Evolutionary conservation across 1,140 invertebrate genomes (phyloP).

Genomic region (Pseudomyrmex pallidus): DNA sequence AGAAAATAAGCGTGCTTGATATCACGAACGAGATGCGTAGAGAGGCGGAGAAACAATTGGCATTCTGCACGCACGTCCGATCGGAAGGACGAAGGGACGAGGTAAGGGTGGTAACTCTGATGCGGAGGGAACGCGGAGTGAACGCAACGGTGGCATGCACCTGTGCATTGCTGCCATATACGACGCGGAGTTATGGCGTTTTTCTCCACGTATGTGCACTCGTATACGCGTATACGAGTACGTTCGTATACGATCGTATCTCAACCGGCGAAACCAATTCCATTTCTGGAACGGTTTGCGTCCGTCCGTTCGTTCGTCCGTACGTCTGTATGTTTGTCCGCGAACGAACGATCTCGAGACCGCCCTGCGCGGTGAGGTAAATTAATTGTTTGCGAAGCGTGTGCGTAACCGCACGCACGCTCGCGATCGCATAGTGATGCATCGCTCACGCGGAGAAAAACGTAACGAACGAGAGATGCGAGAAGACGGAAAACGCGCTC

Average conservation of each 20-base stretch:
- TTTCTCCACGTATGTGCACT: slow-evolving; percentile 75
- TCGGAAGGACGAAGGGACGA: slow-evolving; percentile 66
- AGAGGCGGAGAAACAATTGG: slow-evolving; percentile 75
- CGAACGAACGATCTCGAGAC: slow-evolving; percentile 61
- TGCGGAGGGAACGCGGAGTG: slow-evolving; percentile 62
- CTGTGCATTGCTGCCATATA: slow-evolving; percentile 83
- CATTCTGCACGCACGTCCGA: slow-evolving; percentile 77
- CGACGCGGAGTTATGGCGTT: slow-evolving; percentile 83
- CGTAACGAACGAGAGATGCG: neutral
- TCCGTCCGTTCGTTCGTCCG: slow-evolving; percentile 46
- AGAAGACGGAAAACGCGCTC: slow-evolving; percentile 55
- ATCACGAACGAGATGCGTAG: slow-evolving; percentile 25
- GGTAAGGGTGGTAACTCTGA: slow-evolving; percentile 62
- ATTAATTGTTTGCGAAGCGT: slow-evolving; percentile 79
- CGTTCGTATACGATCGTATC: slow-evolving; percentile 79
- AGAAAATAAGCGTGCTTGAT: slow-evolving; percentile 7
- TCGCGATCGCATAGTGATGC: neutral
- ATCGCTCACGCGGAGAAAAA: slow-evolving; percentile 12
- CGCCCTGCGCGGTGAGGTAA: slow-evolving; percentile 68
- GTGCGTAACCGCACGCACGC: slow-evolving; percentile 46
- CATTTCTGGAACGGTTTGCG: slow-evolving; percentile 80
- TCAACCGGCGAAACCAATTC: slow-evolving; percentile 81
- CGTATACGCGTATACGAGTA: slow-evolving; percentile 35
- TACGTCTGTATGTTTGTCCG: slow-evolving; percentile 64
- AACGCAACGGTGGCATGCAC: slow-evolving; percentile 76